These are phyloP conservation scores for Cabera pusaria DNA, from an alignment of 2,888 invertebrate genomes.

Conservation along the genomic window DNA sequence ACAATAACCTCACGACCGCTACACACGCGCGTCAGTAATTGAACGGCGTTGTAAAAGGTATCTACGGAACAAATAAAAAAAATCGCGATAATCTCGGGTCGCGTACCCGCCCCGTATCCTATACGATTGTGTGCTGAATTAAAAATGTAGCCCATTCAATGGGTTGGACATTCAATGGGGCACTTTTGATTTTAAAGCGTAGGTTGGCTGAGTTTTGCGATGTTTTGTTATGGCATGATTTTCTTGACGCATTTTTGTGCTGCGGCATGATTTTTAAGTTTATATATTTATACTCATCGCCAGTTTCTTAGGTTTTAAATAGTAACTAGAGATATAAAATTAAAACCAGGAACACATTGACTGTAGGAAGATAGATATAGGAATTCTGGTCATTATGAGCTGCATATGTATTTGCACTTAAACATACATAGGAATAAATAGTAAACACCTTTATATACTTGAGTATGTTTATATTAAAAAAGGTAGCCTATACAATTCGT, in stretches of 20 bases:
- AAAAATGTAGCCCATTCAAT: slow-evolving; percentile 72
- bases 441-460: too few species aligned
- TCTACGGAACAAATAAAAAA: slow-evolving; percentile 76
- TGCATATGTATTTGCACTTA: too few species aligned
- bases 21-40: slow-evolving; percentile 75
- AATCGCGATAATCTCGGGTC: slow-evolving; percentile 70
- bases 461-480: too few species aligned
- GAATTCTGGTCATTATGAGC: too few species aligned
- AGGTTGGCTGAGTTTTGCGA: slow-evolving; percentile 35
- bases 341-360: too few species aligned
- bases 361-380: too few species aligned
- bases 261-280: too few species aligned
- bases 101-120: slow-evolving; percentile 62
- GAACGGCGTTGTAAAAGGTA: slow-evolving; percentile 82
- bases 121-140: slow-evolving; percentile 67
- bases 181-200: slow-evolving; percentile 47
- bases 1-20: slow-evolving; percentile 39
- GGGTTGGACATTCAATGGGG: slow-evolving; percentile 43
- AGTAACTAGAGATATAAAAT: too few species aligned
- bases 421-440: too few species aligned
- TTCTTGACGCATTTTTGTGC: slow-evolving; percentile 1
- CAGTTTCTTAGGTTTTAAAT: too few species aligned
- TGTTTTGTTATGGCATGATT: slow-evolving; percentile 19
- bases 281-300: too few species aligned
- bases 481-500: too few species aligned